phyloP scores from a whole-genome alignment of 2,888 invertebrate species.

The Drosophila atripex region DNA sequence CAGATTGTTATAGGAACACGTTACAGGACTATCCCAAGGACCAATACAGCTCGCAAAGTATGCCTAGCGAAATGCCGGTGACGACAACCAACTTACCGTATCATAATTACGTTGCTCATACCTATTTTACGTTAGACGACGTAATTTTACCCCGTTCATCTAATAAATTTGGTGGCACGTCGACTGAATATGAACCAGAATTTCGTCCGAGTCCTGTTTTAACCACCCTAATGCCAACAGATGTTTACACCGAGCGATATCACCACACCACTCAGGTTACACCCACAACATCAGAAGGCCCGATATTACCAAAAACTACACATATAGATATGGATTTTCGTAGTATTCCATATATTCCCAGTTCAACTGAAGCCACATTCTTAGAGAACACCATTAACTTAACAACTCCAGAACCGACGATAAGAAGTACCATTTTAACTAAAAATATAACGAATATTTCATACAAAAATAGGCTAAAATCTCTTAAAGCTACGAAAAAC shows the following conservation, averaged over 20 bases:
- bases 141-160: constrained; percentile 50
- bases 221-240: constrained; percentile 20
- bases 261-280: constrained; percentile 5
- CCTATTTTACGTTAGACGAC: constrained; percentile 60
- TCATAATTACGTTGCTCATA: constrained; percentile 51
- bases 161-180: constrained; percentile 27
- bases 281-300: constrained; percentile 9
- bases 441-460: constrained; percentile 10
- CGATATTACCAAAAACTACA: neutral
- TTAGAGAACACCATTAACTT: constrained; percentile 13
- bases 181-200: constrained; percentile 6
- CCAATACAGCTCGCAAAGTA: constrained; percentile 17
- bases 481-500: constrained; percentile 26
- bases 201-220: constrained; percentile 9
- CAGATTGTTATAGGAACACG: constrained; percentile 21
- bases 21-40: constrained; percentile 16
- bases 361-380: constrained; percentile 8
- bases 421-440: neutral
- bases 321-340: constrained; percentile 4
- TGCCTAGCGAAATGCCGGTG: constrained; percentile 12
- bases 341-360: neutral
- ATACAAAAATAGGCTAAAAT: constrained; percentile 21
- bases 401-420: constrained; percentile 22
- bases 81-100: constrained; percentile 43
- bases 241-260: constrained; percentile 5